Evolutionary conservation across 2,888 invertebrate genomes (phyloP), one percentile per base, ranked within the genome.

Genomic region (Abrostola tripartita): DNA sequence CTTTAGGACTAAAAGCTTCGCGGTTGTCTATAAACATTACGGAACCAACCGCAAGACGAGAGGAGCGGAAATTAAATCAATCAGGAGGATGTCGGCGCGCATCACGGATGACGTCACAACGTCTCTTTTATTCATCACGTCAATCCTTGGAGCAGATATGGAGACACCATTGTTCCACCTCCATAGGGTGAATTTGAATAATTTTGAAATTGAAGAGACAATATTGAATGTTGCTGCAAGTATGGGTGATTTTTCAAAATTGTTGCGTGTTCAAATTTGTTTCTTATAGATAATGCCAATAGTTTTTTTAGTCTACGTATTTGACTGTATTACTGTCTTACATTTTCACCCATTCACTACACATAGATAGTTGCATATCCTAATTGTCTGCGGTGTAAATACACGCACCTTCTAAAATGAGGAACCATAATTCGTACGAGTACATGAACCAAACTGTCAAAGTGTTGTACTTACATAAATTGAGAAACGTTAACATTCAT

Each of bases 31-130:
- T 65, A 61, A 36, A 49, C 59, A 70, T 72, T 75, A 72, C 55
- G 81, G 68, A 60, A 64, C 49, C 14, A 57, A 37, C 51, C 57
- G 69, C 62, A 69, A 62, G 65, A 71, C 52, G 53, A 14, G 51
- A 47, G 66, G 59, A 68, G 58, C 81, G 83, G 84, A 83, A 80
- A 83, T 83, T 82, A 83, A 81, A 83, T 83, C 82, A 83, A 81
- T 82, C 82, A 73, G 70, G 63, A 55, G 67, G n/a, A 36, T 52
- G 61, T 37, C 61, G 51, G 60, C 24, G 50, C 52, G 61, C 65
- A 49, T 61, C 63, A 66, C 47, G 65, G 55, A 50, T 65, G 67
- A 64, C 74, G 71, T 65, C 78, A 67, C 54, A 54, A 12, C 38
- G 24, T 59, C 65, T 71, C 50, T 68, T 65, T 68, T 68, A 68